phyloP scores from a whole-genome alignment of 2,113 vertebrate species.

The Cyphomyrus plagiostoma region DNA sequence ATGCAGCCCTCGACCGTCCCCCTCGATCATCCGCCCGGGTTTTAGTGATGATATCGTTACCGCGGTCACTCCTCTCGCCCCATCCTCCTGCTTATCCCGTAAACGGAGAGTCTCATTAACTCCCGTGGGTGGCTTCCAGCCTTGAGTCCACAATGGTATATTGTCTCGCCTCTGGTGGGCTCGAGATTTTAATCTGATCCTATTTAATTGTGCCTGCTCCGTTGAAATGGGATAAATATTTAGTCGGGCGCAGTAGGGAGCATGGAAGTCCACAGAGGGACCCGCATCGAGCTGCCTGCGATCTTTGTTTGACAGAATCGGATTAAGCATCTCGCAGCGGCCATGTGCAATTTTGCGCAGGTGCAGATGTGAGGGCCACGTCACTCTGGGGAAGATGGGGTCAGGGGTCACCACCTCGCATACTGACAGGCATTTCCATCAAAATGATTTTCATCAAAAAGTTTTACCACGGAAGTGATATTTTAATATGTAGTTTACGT shows the following conservation, averaged over 20 bases:
- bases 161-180: background rate
- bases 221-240: conserved; percentile 4
- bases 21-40: background rate
- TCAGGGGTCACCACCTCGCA: background rate
- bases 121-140: background rate
- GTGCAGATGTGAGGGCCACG: background rate
- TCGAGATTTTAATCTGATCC: background rate
- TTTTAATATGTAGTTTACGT: background rate
- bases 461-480: background rate
- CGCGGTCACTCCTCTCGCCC: background rate
- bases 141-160: background rate
- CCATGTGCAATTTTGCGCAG: background rate
- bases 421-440: background rate
- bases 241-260: background rate
- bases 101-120: conserved; percentile 8
- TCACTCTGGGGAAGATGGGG: background rate
- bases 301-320: background rate
- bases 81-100: background rate
- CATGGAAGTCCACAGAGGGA: too few relatives aligned
- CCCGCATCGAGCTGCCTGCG: background rate
- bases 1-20: background rate
- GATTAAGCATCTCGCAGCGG: background rate
- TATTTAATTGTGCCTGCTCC: background rate
- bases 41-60: background rate
- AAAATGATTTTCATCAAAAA: background rate